Percentiles rank a stretch among this genome's conserved stretches.
Evolutionary conservation across 2,113 vertebrate species (phyloP).

Genomic region (Corvus moneduloides): DNA sequence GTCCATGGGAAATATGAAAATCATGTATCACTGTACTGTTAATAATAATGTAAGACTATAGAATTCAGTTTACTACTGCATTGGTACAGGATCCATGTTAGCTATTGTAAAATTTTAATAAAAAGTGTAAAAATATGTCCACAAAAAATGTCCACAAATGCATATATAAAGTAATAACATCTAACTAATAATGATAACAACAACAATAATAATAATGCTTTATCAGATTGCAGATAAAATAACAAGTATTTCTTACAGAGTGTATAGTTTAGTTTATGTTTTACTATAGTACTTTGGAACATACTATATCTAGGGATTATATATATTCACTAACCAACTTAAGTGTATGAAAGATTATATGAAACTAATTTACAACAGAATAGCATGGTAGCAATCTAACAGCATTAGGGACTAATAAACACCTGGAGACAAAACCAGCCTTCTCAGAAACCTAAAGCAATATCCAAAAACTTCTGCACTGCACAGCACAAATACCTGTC

Average conservation of each 20-base stretch:
- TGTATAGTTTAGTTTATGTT: neutral
- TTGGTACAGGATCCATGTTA: neutral
- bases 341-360: neutral
- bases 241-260: neutral
- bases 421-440: conserved; percentile 4
- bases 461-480: conserved; percentile 31
- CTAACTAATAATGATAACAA: neutral
- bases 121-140: neutral
- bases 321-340: neutral
- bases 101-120: neutral
- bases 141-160: neutral
- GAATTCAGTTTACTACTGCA: neutral
- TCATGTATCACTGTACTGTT: conserved; percentile 1
- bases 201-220: neutral
- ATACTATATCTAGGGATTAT: neutral
- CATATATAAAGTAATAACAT: neutral
- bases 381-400: neutral
- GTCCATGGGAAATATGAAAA: conserved; percentile 20
- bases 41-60: conserved; percentile 5
- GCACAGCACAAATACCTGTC: neutral
- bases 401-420: neutral
- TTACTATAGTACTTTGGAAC: neutral
- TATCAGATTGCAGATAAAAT: neutral
- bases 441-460: neutral
- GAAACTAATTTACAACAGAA: conserved; percentile 22